phyloP scores from a whole-genome alignment of 2,888 invertebrate genomes.

The Tenthredo scrophulariae region DNA sequence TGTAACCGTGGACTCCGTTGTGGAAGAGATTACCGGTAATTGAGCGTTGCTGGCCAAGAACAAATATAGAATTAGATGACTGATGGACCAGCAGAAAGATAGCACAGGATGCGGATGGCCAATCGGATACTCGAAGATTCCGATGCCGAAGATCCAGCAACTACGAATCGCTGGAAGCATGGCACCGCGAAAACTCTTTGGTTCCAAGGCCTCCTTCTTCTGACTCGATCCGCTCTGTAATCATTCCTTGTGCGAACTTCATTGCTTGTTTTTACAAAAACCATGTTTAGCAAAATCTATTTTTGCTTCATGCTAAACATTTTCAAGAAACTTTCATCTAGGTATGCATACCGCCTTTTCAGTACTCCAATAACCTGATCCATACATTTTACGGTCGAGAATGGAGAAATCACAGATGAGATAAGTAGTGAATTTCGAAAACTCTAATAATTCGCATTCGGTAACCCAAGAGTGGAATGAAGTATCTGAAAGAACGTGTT shows the following conservation, averaged over 20 bases:
- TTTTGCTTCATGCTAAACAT: background rate
- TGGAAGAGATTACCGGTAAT: background rate
- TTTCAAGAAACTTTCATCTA: background rate
- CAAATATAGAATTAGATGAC: background rate
- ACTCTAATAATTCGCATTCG: background rate
- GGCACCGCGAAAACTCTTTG: conserved; percentile 54
- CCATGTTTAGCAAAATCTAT: background rate
- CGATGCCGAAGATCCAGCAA: conserved; percentile 58
- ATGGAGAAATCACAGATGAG: background rate
- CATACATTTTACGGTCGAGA: background rate
- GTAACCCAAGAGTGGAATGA: background rate
- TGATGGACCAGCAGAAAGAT: background rate
- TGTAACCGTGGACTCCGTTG: background rate
- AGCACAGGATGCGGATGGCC: background rate
- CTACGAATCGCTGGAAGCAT: conserved; percentile 54
- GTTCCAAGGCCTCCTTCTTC: conserved; percentile 41
- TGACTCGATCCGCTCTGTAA: background rate
- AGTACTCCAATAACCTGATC: background rate
- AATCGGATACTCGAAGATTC: conserved; percentile 53
- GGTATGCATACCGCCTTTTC: background rate
- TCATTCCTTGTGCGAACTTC: background rate
- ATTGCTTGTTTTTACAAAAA: background rate
- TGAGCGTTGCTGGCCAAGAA: background rate
- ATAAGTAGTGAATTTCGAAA: background rate
- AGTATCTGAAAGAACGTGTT: too few species aligned